These are phyloP conservation scores for Sterrhoptilus dennistouni DNA, from an alignment of 2,113 vertebrate species.

Conservation along the genomic window DNA sequence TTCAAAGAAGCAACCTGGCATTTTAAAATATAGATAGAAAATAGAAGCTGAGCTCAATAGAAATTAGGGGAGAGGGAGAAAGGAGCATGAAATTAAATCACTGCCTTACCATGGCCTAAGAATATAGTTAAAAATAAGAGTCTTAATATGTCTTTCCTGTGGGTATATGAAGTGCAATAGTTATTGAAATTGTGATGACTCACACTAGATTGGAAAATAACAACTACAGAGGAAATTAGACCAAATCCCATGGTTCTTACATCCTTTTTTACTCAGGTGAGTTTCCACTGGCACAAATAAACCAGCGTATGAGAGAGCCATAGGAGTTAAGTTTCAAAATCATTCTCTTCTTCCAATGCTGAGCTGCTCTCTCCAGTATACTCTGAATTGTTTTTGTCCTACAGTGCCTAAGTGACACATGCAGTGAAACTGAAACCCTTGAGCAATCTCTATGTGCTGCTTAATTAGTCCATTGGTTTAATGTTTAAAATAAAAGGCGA, in stretches of 20 bases:
- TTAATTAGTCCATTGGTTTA: not conserved
- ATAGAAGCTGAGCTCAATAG: not conserved
- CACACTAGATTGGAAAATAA: not conserved
- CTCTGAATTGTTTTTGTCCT: constrained; percentile 14
- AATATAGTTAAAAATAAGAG: not conserved
- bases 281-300: not conserved
- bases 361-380: not conserved
- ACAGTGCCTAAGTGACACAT: not conserved
- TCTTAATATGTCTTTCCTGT: not conserved
- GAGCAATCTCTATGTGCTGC: not conserved
- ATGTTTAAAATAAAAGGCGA: not conserved
- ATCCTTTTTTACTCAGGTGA: not conserved
- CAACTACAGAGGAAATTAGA: not conserved
- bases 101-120: not conserved
- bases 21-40: not conserved
- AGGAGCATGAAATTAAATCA: not conserved
- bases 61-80: not conserved
- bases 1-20: not conserved
- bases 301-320: not conserved
- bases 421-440: not conserved
- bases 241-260: not conserved
- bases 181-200: not conserved
- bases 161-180: not conserved
- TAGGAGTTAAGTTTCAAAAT: not conserved
- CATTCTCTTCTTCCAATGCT: not conserved